Percentiles rank a stretch among this genome's conserved stretches.
Evolutionary conservation across 2,888 invertebrate genomes (phyloP).

Genomic region (Campopleginae sp.): DNA sequence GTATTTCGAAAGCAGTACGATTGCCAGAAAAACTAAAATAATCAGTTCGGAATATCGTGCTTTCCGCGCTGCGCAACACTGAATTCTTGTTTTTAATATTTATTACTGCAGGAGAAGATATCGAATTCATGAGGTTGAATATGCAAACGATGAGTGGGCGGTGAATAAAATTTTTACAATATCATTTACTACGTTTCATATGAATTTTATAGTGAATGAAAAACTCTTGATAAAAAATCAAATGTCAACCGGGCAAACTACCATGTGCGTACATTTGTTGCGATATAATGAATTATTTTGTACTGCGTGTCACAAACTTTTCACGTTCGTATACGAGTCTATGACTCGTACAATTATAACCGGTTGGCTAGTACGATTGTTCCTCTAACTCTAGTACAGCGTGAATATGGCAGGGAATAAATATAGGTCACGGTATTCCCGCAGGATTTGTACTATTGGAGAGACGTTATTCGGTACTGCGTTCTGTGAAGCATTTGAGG

Average conservation of each 20-base stretch:
- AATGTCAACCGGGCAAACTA: background rate
- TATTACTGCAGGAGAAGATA: background rate
- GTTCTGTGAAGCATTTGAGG: background rate
- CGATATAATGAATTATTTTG: background rate
- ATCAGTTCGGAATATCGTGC: background rate
- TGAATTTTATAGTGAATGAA: background rate
- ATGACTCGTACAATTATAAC: background rate
- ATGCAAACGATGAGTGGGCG: background rate
- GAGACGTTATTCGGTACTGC: background rate
- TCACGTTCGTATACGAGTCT: background rate
- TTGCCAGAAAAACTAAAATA: background rate
- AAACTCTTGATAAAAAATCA: background rate
- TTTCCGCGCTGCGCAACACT: background rate
- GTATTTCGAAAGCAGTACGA: background rate
- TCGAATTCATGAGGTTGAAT: background rate
- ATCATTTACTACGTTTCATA: background rate
- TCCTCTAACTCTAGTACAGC: background rate
- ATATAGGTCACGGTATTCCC: slow-evolving; percentile 5
- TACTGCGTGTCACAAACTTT: background rate
- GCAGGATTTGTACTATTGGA: background rate
- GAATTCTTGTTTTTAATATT: background rate
- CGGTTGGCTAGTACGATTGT: background rate
- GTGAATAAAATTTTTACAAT: background rate
- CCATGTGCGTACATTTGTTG: background rate
- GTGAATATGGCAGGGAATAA: background rate